Conservation (phyloP, 2,113 vertebrate genomes). For the Casuarius casuarius region DNA sequence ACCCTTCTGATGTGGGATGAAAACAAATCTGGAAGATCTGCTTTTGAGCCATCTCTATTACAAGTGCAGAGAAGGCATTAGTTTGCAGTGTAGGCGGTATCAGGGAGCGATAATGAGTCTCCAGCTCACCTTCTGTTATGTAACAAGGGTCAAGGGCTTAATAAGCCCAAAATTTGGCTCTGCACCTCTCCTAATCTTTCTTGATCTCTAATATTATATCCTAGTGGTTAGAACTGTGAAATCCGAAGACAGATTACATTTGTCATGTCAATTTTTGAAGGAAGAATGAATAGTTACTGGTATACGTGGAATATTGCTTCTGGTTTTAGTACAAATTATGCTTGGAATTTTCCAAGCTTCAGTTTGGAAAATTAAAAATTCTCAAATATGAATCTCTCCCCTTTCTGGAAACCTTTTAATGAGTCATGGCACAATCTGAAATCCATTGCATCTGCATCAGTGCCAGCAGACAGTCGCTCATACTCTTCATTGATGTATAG, state of each 20-base stretch:
- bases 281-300: not conserved
- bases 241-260: not conserved
- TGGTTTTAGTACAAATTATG: not conserved
- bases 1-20: not conserved
- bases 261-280: conserved; percentile 26
- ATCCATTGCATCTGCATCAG: conserved; percentile 18
- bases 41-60: not conserved
- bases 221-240: conserved; percentile 8
- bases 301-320: not conserved
- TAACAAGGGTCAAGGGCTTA: not conserved
- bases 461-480: conserved; percentile 68
- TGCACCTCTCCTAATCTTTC: conserved; percentile 1
- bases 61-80: not conserved
- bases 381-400: conserved; percentile 1
- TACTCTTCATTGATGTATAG: conserved; percentile 59
- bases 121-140: not conserved
- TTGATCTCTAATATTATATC: not conserved
- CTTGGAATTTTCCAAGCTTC: conserved; percentile 58
- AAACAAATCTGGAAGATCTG: not conserved
- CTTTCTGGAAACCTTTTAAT: conserved; percentile 56
- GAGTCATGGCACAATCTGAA: conserved; percentile 55
- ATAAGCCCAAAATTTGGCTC: not conserved
- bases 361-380: not conserved
- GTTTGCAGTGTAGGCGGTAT: not conserved
- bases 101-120: not conserved